These are phyloP conservation scores for Zosterops hypoxanthus DNA, from an alignment of 2,113 vertebrate species.

Conservation along the genomic window DNA sequence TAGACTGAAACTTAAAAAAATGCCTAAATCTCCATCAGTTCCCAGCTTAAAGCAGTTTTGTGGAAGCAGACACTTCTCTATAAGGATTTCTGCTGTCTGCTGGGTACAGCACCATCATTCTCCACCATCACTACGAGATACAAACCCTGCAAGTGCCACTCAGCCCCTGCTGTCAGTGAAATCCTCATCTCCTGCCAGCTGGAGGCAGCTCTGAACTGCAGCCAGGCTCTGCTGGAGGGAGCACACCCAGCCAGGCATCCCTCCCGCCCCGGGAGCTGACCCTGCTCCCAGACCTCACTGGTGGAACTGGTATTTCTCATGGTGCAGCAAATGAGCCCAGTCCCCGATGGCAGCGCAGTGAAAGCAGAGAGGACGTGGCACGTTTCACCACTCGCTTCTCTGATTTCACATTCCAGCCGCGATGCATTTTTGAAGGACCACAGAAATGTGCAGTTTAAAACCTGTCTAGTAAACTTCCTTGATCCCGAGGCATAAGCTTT, in stretches of 20 bases:
- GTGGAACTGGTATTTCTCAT: background rate
- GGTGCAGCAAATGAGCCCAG: background rate
- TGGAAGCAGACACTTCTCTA: background rate
- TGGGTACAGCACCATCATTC: background rate
- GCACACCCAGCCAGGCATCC: background rate
- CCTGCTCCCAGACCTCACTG: background rate
- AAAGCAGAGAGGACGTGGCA: background rate
- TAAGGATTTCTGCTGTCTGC: background rate
- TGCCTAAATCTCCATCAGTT: background rate
- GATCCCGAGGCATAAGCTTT: conserved; percentile 53
- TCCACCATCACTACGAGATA: background rate
- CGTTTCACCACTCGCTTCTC: background rate
- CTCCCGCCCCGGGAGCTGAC: background rate
- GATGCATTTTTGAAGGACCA: conserved; percentile 42
- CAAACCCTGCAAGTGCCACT: background rate
- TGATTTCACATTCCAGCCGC: conserved; percentile 70
- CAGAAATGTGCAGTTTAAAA: conserved; percentile 60
- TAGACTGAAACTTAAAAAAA: background rate
- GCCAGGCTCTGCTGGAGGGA: background rate
- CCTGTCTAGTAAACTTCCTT: conserved; percentile 67
- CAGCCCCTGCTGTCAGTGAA: background rate
- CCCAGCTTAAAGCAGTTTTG: background rate
- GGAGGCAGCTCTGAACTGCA: background rate
- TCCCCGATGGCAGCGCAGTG: background rate
- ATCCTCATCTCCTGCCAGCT: background rate